A percentile compares a stretch with the other conserved stretches of the same genome.
Conservation (phyloP, 2,797 vertebrate genomes). For the Fistularia tabacaria region DNA sequence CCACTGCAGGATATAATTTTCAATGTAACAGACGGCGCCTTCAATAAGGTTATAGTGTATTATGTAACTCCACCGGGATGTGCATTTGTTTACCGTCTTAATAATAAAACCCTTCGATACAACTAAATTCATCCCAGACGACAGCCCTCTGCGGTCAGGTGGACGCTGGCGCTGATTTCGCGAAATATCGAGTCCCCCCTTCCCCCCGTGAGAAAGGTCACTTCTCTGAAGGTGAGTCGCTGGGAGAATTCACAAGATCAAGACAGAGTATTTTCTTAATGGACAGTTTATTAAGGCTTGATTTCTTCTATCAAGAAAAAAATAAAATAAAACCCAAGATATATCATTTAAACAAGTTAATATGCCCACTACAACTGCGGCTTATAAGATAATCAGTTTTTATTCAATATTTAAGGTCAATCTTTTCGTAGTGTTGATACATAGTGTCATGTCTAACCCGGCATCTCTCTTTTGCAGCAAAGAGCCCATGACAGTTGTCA, state of each 20-base stretch:
- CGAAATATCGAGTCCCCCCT: no score
- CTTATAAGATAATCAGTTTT: slow-evolving; percentile 66
- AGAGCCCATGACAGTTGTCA: slow-evolving; percentile 68
- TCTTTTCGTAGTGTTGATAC: slow-evolving; percentile 67
- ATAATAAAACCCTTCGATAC: no score
- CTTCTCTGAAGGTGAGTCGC: no score
- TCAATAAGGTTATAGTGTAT: no score
- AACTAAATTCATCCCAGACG: no score
- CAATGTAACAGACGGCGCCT: no score
- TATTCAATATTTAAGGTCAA: slow-evolving; percentile 58
- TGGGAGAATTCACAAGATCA: slow-evolving; percentile 56
- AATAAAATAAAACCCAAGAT: slow-evolving; percentile 73
- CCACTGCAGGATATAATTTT: no score
- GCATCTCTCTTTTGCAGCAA: slow-evolving; percentile 77
- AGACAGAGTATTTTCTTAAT: slow-evolving; percentile 78
- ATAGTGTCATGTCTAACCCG: slow-evolving; percentile 76
- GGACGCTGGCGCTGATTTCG: no score
- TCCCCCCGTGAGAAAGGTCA: no score
- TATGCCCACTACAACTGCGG: slow-evolving; percentile 79
- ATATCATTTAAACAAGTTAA: slow-evolving; percentile 73
- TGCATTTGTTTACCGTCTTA: no score
- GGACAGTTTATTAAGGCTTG: slow-evolving; percentile 94
- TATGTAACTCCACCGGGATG: no score
- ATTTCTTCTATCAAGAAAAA: slow-evolving; percentile 83
- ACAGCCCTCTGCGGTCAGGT: no score